Percentiles rank a stretch among this genome's conserved stretches.
phyloP scores from a whole-genome alignment of 1,140 invertebrate species.

The Papilio xuthus region DNA sequence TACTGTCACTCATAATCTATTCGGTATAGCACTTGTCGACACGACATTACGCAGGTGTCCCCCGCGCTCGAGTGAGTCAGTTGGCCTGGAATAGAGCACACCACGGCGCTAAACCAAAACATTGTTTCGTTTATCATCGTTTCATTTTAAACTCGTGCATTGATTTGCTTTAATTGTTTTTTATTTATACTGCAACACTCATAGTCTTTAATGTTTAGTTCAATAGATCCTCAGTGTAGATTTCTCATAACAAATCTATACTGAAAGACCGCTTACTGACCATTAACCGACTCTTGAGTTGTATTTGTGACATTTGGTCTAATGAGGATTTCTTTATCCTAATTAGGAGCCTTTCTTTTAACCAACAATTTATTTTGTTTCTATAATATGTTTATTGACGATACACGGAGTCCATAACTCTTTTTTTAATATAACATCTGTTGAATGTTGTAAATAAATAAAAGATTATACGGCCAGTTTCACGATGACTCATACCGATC shows the following conservation, averaged over 20 bases:
- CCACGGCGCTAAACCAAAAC: slow-evolving; percentile 13
- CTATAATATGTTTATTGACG: neutral
- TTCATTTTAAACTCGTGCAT: neutral
- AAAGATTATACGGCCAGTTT: neutral
- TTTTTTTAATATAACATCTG: neutral
- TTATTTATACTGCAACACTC: neutral
- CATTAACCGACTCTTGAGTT: no score
- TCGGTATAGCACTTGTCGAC: slow-evolving; percentile 3
- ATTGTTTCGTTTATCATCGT: neutral
- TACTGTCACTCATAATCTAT: neutral
- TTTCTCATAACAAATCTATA: neutral
- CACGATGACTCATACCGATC: neutral
- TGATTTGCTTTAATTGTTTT: neutral
- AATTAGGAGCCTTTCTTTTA: no score
- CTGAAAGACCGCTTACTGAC: no score
- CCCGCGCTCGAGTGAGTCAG: slow-evolving; percentile 20
- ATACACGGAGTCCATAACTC: neutral
- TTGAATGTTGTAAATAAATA: neutral
- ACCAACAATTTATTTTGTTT: neutral
- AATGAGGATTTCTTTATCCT: no score
- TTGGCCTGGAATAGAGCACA: slow-evolving; percentile 2
- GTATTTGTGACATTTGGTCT: no score
- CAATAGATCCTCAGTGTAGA: neutral
- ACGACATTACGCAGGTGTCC: slow-evolving; percentile 18
- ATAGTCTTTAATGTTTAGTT: neutral